Conservation (phyloP, 2,888 invertebrate genomes). For the Crematogaster levior region DNA sequence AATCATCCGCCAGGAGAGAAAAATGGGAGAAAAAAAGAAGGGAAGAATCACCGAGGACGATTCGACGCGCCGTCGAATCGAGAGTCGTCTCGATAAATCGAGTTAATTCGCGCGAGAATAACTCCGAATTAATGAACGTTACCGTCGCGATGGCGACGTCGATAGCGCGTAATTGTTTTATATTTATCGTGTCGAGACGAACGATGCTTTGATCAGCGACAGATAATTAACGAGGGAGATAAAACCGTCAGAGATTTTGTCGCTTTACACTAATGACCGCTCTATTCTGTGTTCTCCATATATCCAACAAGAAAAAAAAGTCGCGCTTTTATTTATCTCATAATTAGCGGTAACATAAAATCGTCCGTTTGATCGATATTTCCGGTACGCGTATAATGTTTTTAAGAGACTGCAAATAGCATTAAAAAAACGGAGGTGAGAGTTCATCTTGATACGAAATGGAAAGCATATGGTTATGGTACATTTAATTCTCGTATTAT, state of each 20-base stretch:
- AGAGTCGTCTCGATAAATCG: conserved; percentile 37
- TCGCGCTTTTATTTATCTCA: conserved; percentile 54
- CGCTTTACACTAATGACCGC: background rate
- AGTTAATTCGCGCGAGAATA: conserved; percentile 44
- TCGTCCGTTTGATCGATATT: conserved; percentile 36
- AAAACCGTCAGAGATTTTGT: conserved; percentile 9
- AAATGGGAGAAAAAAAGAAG: background rate
- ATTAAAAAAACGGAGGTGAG: background rate
- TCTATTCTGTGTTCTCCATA: conserved; percentile 14
- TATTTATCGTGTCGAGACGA: conserved; percentile 46
- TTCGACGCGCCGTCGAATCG: background rate
- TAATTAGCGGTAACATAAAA: conserved; percentile 40
- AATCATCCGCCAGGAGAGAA: conserved; percentile 22
- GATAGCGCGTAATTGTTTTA: conserved; percentile 47
- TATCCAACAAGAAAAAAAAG: background rate
- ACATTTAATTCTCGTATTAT: conserved; percentile 2
- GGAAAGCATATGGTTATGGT: background rate
- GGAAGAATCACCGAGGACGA: background rate
- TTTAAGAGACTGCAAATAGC: conserved; percentile 14
- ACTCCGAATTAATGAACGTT: conserved; percentile 42
- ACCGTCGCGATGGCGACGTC: conserved; percentile 26
- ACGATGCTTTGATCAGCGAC: conserved; percentile 49
- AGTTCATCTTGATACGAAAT: background rate
- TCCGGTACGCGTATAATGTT: conserved; percentile 37
- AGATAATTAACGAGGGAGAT: conserved; percentile 43